Base-by-base conservation (phyloP, 2,797 vertebrate genomes). In the Brachyalestes nurse region DNA sequence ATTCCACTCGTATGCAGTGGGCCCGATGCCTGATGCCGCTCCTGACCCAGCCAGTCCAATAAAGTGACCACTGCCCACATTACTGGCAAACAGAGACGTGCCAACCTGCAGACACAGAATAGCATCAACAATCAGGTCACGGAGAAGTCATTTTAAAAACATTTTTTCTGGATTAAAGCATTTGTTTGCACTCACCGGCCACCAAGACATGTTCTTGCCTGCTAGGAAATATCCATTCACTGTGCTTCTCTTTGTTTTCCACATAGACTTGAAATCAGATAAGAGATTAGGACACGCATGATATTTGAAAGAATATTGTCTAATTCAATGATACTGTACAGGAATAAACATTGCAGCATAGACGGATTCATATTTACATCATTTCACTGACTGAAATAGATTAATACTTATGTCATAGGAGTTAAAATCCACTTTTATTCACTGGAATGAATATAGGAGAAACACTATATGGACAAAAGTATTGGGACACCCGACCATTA, bases 21-120 rank as follows among this genome's bases (percentile, higher is more conserved):
- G 95, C 0, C 93, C 97, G 0, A 99, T 95, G 34, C 98, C 98
- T 0, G 94, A 92, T 0, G 98, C 98, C 0, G 97, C 97, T 2
- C 97, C 98, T 0, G 97, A 98, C 1, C 98, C 98, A 0, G 98
- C 98, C 84, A 99, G 89, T 21, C 98, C 98, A 0, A 99, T 95
- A 89, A 99, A 99, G 83, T 99, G 98, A 0, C 97, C 97, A 0
- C 98, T 99, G 72, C 98, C 98, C 60, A 99, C 95, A 0, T 99
- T 99, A 89, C 98, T 99, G 90, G 98, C 97, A 87, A 99, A 99
- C 64, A 99, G 92, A n/a, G 98, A 99, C 0, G 97, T 95, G 0
- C 98, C 98, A 38, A 99, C 97, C 98, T 99, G 86, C 21, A 71
- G 7, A 73, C 28, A 78, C n/a, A 81, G 1, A 5, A 84, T 21